A percentile compares a stretch with the other conserved stretches of the same genome.
Conservation (phyloP, 1,140 invertebrate genomes). For the Carposina sasakii region DNA sequence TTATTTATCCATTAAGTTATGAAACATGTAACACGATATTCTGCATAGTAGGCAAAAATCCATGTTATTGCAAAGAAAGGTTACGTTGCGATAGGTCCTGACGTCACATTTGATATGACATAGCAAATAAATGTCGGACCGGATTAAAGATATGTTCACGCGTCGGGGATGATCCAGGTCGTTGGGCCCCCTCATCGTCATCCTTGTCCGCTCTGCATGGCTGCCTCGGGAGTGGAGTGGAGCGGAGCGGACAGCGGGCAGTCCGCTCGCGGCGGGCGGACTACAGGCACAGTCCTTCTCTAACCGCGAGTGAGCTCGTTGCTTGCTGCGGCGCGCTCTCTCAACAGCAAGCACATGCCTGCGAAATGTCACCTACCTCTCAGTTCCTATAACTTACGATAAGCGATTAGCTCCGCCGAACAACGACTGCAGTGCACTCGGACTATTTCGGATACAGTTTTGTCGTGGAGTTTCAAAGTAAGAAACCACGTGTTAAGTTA, state of each 20-base stretch:
- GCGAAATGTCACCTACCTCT: constrained; percentile 54
- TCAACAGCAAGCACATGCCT: constrained; percentile 51
- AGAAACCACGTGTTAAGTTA: constrained; percentile 18
- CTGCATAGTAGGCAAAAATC: no score
- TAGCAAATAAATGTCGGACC: constrained; percentile 8
- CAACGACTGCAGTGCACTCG: constrained; percentile 35
- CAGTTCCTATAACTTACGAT: constrained; percentile 49
- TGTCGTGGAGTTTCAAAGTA: constrained; percentile 40
- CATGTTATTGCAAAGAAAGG: no score
- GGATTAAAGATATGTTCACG: constrained; percentile 30
- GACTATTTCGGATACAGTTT: constrained; percentile 27
- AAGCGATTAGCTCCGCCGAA: constrained; percentile 43
- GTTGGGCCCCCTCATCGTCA: constrained; percentile 38
- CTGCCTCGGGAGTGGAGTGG: constrained; percentile 19
- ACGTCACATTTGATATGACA: constrained; percentile 6
- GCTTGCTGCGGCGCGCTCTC: constrained; percentile 58
- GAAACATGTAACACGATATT: no score
- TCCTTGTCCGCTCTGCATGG: constrained; percentile 27
- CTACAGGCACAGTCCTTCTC: constrained; percentile 47
- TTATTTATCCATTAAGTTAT: no score
- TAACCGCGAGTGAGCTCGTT: constrained; percentile 65
- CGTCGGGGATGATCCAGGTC: constrained; percentile 51
- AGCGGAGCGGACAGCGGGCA: background rate
- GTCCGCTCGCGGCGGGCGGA: constrained; percentile 29
- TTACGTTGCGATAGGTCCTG: no score